Percentiles rank a stretch among this genome's conserved stretches.
Evolutionary conservation across 2,797 vertebrate genomes (phyloP).

Genomic region (Poeciliopsis presidionis): DNA sequence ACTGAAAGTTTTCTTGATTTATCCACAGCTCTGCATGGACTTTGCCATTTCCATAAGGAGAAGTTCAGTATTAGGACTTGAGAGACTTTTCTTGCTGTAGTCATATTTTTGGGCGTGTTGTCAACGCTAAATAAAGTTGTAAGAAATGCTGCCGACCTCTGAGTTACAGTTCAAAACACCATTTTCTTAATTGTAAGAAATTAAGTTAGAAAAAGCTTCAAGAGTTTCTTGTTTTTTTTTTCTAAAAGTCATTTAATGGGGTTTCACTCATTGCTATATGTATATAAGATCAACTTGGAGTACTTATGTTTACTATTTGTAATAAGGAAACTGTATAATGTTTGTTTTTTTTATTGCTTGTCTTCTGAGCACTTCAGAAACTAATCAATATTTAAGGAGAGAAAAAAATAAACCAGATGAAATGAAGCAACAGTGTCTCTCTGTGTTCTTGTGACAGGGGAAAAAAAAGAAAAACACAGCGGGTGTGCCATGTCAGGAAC

Average conservation of each 20-base stretch:
- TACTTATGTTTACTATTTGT: slow-evolving; percentile 99
- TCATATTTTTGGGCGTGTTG: slow-evolving; percentile 76
- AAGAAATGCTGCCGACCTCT: slow-evolving; percentile 80
- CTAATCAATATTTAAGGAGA: slow-evolving; percentile 93
- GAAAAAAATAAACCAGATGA: slow-evolving; percentile 90
- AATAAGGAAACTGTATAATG: slow-evolving; percentile 92
- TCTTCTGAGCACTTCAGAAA: slow-evolving; percentile 91
- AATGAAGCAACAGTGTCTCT: slow-evolving; percentile 72
- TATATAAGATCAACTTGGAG: slow-evolving; percentile 97
- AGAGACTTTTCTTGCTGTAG: slow-evolving; percentile 88
- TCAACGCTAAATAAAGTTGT: slow-evolving; percentile 66
- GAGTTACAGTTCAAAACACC: slow-evolving; percentile 91
- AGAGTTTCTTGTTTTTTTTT: slow-evolving; percentile 89
- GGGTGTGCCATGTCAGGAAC: slow-evolving; percentile 67
- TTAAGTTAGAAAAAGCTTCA: slow-evolving; percentile 90
- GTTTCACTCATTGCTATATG: slow-evolving; percentile 96
- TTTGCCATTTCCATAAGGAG: slow-evolving; percentile 81
- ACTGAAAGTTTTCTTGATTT: slow-evolving; percentile 83
- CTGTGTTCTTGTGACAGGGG: slow-evolving; percentile 54
- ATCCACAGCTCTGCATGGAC: slow-evolving; percentile 94
- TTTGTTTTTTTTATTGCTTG: slow-evolving; percentile 89
- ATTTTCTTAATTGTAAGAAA: slow-evolving; percentile 92
- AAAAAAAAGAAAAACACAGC: slow-evolving; percentile 29
- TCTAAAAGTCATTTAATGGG: slow-evolving; percentile 94
- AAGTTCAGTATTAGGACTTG: slow-evolving; percentile 91